Evolutionary conservation across 92 coral and sea anemone genomes (phyloP).

Genomic region (Epizoanthus scotinus): DNA sequence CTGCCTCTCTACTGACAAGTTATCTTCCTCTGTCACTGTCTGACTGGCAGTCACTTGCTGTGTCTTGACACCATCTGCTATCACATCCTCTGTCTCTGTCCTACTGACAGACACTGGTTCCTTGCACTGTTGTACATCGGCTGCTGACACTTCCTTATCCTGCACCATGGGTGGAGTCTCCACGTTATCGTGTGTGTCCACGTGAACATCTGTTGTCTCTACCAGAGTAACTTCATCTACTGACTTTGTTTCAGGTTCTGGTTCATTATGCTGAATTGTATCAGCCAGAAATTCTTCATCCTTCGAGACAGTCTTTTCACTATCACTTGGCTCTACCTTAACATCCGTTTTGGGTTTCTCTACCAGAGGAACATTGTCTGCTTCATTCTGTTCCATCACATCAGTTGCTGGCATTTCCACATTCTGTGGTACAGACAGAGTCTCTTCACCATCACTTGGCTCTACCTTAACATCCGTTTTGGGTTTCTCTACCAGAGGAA

Average conservation of each 20-base stretch:
- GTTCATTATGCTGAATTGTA: neutral
- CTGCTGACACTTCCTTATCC: too few relatives aligned
- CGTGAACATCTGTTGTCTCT: too few relatives aligned
- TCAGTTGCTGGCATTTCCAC: neutral
- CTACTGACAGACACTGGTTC: too few relatives aligned
- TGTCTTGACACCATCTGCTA: neutral
- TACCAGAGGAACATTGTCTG: neutral
- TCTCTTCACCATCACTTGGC: neutral
- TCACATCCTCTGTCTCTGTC: neutral
- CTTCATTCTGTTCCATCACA: neutral
- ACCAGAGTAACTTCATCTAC: neutral
- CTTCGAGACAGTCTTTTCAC: neutral
- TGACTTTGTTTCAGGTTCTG: neutral
- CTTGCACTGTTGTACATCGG: too few relatives aligned
- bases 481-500: too few relatives aligned
- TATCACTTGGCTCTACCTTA: neutral
- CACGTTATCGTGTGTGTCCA: too few relatives aligned
- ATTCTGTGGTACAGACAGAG: neutral
- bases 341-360: neutral
- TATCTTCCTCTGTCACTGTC: neutral
- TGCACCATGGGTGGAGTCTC: too few relatives aligned
- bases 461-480: neutral
- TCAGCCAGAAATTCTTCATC: neutral
- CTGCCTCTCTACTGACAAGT: neutral
- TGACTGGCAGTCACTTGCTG: neutral